phyloP scores from a whole-genome alignment of 1,140 invertebrate species.

The Eubasilissa regina region DNA sequence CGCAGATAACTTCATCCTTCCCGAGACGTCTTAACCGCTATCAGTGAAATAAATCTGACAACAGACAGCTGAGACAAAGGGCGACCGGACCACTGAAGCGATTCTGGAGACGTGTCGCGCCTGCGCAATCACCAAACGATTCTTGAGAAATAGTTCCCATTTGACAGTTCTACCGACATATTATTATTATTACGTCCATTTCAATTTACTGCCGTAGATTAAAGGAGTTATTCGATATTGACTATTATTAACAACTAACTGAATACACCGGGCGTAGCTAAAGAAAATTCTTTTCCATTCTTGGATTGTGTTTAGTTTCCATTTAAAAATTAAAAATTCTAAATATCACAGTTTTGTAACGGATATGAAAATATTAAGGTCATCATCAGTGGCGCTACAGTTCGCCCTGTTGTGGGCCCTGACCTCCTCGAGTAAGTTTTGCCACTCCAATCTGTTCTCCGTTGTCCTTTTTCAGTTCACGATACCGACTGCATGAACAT shows the following conservation, averaged over 20 bases:
- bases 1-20: slow-evolving; percentile 46
- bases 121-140: slow-evolving; percentile 8
- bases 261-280: neutral
- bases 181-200: neutral
- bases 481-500: too few relatives aligned
- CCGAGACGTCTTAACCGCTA: slow-evolving; percentile 30
- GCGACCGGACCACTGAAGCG: slow-evolving; percentile 1
- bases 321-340: too few relatives aligned
- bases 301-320: too few relatives aligned
- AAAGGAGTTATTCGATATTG: too few relatives aligned
- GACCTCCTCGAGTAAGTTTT: too few relatives aligned
- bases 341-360: too few relatives aligned
- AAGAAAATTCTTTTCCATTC: too few relatives aligned
- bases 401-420: too few relatives aligned
- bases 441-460: too few relatives aligned
- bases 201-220: neutral
- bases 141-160: neutral
- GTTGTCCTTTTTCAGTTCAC: too few relatives aligned
- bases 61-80: slow-evolving; percentile 31
- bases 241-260: neutral
- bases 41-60: slow-evolving; percentile 53
- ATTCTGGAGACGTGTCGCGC: slow-evolving; percentile 11
- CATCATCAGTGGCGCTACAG: too few relatives aligned
- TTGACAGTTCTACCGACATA: slow-evolving; percentile 3
- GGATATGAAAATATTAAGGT: too few relatives aligned